A percentile compares a stretch with the other conserved stretches of the same genome.
Conservation (phyloP, 2,797 vertebrate genomes). For the Eulemur rubriventer region DNA sequence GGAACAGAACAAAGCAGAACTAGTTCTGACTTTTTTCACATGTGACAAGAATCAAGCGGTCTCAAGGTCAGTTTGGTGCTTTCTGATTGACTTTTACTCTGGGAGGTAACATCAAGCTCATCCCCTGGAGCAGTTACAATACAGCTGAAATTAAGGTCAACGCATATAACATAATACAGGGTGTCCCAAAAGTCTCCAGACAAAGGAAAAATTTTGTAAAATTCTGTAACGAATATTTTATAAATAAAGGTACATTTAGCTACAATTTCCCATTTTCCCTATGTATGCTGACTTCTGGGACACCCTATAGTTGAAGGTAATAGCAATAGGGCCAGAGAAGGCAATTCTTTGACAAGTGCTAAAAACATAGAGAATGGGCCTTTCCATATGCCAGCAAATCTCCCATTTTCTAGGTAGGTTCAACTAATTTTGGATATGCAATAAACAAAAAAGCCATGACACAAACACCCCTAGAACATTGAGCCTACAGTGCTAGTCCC, state of each 20-base stretch:
- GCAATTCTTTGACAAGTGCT: background rate
- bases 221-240: too few relatives aligned
- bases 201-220: too few relatives aligned
- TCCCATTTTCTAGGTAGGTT: background rate
- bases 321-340: background rate
- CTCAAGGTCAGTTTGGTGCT: background rate
- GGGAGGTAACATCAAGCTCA: background rate
- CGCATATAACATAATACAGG: background rate
- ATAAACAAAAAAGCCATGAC: background rate
- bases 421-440: background rate
- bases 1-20: background rate
- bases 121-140: background rate
- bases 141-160: background rate
- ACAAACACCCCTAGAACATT: background rate
- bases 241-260: too few relatives aligned
- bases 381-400: background rate
- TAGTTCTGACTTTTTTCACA: background rate
- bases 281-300: too few relatives aligned
- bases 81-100: background rate
- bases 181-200: too few relatives aligned
- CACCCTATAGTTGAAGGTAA: background rate
- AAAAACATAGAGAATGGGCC: background rate
- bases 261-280: too few relatives aligned
- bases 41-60: background rate
- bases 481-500: background rate